Base-by-base conservation (phyloP, 2,888 invertebrate genomes). In the Entomobrya multifasciata region DNA sequence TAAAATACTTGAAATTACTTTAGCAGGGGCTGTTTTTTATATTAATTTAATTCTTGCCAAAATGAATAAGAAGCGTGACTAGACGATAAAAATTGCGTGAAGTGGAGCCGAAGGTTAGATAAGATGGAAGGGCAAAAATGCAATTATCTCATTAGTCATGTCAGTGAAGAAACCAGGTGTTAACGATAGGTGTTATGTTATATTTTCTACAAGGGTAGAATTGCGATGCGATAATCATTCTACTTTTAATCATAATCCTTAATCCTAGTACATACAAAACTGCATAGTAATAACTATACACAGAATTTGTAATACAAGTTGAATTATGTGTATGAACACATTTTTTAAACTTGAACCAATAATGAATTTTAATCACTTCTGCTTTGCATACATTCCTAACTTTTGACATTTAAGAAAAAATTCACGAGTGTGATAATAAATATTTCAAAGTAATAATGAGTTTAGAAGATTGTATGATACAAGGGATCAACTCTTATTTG, bases 91-190 rank as follows among this genome's bases (percentile, higher is more conserved):
- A 76, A 57, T 57, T 76, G 76, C 55, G 57, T 76, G 76, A 78
- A 78, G 25, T 27, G 17, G 62, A 62, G 52, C 77, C 78, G 30
- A 70, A 77, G 49, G 36, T 36, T 36, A 36, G 67, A 79, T 52
- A 80, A 80, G 55, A 25, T 57, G 52, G 41, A 62, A 72, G 60
- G 47, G 72, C 60, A 81, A 81, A 81, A 86, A 76, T 76, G 62
- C 87, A 78, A 81, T 87, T 87, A 87, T 82, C 87, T 87, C 87
- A 87, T 87, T 87, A 87, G 81, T 87, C 77, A 87, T 87, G 87
- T 81, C 84, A 84, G 77, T 22, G 20, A 36, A 77, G 70, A 80
- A 65, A 67, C 84, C 84, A 84, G 84, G 84, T 81, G 84, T 84
- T 84, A 84, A 80, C 74, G 80, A 84, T 62, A 78, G 62, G 70